Base-by-base conservation (phyloP, 2,113 vertebrate genomes). In the Gymnarchus niloticus region DNA sequence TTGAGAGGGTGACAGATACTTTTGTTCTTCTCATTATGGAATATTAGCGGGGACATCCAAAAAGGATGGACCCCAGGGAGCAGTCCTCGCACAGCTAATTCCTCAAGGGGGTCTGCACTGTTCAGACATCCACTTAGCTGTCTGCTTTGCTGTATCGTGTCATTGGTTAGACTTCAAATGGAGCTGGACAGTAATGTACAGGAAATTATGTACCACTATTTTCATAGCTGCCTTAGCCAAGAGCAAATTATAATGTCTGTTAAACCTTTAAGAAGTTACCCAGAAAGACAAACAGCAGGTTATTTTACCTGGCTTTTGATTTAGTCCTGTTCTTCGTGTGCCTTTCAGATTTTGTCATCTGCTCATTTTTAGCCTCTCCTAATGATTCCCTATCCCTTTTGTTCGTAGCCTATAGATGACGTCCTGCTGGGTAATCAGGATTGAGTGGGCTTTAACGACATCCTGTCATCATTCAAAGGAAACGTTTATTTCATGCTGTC, bases 391-490 rank as follows among this genome's bases (percentile, higher is more conserved):
- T 54, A 49, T 52, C 52, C 33, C 8, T 2, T 52, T 28, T 41
- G 3, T 82, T 37, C 80, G 86, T 80, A 81, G 56, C 59, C 56
- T 59, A 25, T 51, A 46, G 49, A 59, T 37, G 33, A 80, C 37
- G 33, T 28, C 69, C 54, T 81, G 46, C 83, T 84, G 54, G 28
- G 85, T 81, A 23, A 6, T 19, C 48, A 78, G 6, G 19, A 41
- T 49, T 6, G 77, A 56, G 19, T 21, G 80, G 14, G 54, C 41
- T 59, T 84, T 61, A 88, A 86, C 33, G 23, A 82, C 85, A 89
- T 88, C 85, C 87, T 88, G 77, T 46, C 57, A 83, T 86, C 87
- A 80, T 81, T 81, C 83, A 88, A 69, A 44, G 51, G 52, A 88
- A 86, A 12, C 48, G 69, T 83, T 56, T 76, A 9, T 44, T 54